Evolutionary conservation across 1,140 invertebrate genomes (phyloP).

Genomic region (Bombus breviceps): DNA sequence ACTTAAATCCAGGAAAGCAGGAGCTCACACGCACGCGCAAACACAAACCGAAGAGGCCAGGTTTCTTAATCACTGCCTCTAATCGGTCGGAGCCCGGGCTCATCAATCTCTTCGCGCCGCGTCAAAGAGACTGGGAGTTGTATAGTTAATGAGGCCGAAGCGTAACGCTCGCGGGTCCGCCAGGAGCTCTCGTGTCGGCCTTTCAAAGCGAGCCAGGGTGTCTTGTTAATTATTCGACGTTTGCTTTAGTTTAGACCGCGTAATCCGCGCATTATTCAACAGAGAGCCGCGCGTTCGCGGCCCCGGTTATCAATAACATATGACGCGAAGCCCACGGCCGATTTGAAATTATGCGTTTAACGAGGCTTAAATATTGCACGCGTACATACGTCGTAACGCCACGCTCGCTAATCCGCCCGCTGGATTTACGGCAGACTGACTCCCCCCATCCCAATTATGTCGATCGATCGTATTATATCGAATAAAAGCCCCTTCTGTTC

Average conservation of each 20-base stretch:
- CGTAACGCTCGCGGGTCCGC: constrained; percentile 39
- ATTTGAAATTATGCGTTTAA: constrained; percentile 55
- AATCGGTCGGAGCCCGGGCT: constrained; percentile 25
- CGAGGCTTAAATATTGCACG: constrained; percentile 50
- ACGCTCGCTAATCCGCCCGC: constrained; percentile 18
- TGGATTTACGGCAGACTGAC: constrained; percentile 22
- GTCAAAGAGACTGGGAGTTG: constrained; percentile 49
- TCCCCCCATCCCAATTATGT: not conserved
- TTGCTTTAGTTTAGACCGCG: constrained; percentile 44
- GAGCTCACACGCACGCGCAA: not conserved
- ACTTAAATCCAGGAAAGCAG: not conserved
- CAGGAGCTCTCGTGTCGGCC: constrained; percentile 11
- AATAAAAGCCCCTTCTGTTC: constrained; percentile 1
- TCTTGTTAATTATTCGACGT: constrained; percentile 54
- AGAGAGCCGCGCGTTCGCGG: not conserved
- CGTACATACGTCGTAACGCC: constrained; percentile 1
- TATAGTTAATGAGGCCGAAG: constrained; percentile 50
- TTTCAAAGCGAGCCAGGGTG: constrained; percentile 30
- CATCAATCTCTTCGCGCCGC: constrained; percentile 48
- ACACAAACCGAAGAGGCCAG: not conserved
- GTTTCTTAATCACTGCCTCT: constrained; percentile 44
- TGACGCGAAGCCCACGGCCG: constrained; percentile 41
- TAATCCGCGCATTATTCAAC: constrained; percentile 50
- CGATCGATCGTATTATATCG: constrained; percentile 41
- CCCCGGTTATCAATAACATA: constrained; percentile 50